Evolutionary conservation across 2,888 invertebrate species (phyloP), one percentile per base, ranked within the genome.

Genomic region (Xanthia togata): DNA sequence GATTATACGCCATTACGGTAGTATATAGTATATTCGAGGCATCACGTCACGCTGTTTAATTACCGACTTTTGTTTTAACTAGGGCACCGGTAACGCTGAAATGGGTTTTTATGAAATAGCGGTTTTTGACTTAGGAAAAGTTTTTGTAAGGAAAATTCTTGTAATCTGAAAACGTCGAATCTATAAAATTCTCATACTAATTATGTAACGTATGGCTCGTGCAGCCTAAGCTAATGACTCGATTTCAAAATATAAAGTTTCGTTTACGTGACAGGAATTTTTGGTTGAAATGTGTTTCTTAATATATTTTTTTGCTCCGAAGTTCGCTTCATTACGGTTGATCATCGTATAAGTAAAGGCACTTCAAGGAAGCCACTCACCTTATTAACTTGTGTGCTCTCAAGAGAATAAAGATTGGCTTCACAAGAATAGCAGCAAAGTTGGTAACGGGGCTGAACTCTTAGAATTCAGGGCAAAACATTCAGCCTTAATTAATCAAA

Each of bases 31-130:
- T 78, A 85, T 14, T 85, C 85, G 84, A 84, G 85, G 85, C 75
- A 85, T 81, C 72, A 73, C 90, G 92, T 92, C 92, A 92, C 90
- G 92, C 84, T 83, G 86, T 31, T 86, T 91, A 92, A 92, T 92
- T 92, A 88, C 87, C 67, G 62, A 63, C 73, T 80, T 86, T 84
- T 79, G 84, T 82, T 82, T 70, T 59, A 76, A 86, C 72, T 78
- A 26, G 74, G 77, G 67, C 73, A 79, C 75, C 47, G 44, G 35
- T 35, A 12, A 12, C 55, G 38, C 59, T 62, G 55, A 62, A 72
- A 76, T 53, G 55, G 12, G 44, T 35, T 80, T 35, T 31, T 44
- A 31, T 62, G 17, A 41, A 70, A 76, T 53, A 76, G 59, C 20
- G 14, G 14, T 57, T 62, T 67, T 68, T 60, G 31, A 17, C 53